These are phyloP conservation scores for Phrynocephalus guinanensis DNA, from an alignment of 2,797 vertebrate species.

Conservation along the genomic window DNA sequence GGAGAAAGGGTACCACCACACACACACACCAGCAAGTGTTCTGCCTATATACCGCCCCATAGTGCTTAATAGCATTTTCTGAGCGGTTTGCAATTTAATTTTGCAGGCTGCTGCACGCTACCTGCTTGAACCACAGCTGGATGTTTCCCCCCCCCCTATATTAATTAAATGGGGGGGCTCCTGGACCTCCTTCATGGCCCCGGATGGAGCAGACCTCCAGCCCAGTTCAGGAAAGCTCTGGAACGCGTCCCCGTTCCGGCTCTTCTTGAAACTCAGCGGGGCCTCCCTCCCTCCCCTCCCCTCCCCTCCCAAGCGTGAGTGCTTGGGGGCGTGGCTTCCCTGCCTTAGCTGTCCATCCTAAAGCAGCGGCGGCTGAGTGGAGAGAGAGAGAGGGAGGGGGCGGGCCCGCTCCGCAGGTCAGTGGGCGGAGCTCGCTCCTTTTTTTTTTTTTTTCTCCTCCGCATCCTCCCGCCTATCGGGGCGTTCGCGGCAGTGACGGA, in stretches of 20 bases:
- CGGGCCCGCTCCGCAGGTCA: background rate
- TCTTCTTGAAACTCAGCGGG: too few species aligned
- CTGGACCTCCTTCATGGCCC: too few species aligned
- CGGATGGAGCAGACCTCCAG: background rate
- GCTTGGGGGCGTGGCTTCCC: background rate
- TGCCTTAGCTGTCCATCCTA: background rate
- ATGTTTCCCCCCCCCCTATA: background rate
- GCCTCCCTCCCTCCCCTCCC: background rate
- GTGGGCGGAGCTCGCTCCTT: slow-evolving; percentile 40
- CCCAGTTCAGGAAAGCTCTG: too few species aligned
- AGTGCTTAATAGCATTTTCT: too few species aligned
- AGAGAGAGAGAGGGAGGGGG: background rate
- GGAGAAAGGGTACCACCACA: too few species aligned
- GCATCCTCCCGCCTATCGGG: slow-evolving; percentile 6
- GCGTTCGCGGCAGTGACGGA: background rate
- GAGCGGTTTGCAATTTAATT: too few species aligned
- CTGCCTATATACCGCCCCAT: too few species aligned
- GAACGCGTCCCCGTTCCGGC: too few species aligned
- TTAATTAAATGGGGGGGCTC: too few species aligned
- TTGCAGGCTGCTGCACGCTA: too few species aligned
- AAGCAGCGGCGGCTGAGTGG: background rate
- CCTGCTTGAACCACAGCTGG: too few species aligned
- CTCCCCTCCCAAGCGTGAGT: background rate
- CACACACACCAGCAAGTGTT: too few species aligned
- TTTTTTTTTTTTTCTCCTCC: accelerated